phyloP scores from a whole-genome alignment of 2,113 vertebrate species.

The Alectura lathami region DNA sequence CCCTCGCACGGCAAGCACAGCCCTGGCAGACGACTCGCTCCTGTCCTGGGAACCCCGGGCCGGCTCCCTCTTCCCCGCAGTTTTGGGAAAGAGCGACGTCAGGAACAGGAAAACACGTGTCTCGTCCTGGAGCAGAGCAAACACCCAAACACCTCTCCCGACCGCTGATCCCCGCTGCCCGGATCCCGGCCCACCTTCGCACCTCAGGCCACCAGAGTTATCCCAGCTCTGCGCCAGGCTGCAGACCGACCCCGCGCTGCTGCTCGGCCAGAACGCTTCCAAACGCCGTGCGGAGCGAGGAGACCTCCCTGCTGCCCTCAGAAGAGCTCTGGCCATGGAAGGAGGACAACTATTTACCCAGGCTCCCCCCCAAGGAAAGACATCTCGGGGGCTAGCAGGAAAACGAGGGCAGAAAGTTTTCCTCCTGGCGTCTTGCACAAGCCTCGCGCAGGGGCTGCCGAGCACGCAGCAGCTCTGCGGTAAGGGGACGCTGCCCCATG shows the following conservation, averaged over 20 bases:
- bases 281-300: neutral
- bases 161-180: neutral
- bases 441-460: neutral
- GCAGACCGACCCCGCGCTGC: neutral
- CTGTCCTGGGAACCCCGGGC: neutral
- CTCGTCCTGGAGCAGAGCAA: neutral
- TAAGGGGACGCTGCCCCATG: neutral
- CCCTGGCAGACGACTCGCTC: neutral
- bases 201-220: fast-evolving
- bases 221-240: neutral
- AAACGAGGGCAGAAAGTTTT: neutral
- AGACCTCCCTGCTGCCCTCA: neutral
- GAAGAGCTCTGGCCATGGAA: neutral
- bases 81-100: fast-evolving
- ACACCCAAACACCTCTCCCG: neutral
- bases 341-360: neutral
- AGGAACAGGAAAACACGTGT: neutral
- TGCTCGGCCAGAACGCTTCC: neutral
- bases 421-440: neutral
- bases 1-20: neutral
- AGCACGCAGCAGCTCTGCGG: fast-evolving
- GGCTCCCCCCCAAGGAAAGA: fast-evolving
- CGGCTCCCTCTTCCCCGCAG: neutral
- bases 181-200: neutral
- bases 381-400: neutral